phyloP scores from a whole-genome alignment of 2,888 invertebrate species.

The Cryptocheilus praepositus region DNA sequence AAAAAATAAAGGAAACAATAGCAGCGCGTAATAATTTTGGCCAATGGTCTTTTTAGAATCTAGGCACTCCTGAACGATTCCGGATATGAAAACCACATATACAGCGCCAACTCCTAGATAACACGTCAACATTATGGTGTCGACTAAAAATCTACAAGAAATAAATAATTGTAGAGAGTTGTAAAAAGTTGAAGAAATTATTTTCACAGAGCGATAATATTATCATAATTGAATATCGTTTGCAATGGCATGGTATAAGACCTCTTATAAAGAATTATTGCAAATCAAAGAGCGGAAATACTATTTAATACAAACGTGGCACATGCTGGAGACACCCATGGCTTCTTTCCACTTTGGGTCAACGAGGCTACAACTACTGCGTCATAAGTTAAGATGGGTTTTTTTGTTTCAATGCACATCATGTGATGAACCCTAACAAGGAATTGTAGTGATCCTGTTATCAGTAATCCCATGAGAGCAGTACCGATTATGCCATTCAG shows the following conservation, averaged over 20 bases:
- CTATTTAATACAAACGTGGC: background rate
- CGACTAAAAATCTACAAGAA: conserved; percentile 41
- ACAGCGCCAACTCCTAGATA: conserved; percentile 59
- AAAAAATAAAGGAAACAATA: conserved; percentile 55
- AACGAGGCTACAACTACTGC: conserved; percentile 41
- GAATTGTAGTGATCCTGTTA: conserved; percentile 53
- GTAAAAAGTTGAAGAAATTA: too few relatives aligned
- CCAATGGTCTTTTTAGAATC: conserved; percentile 41
- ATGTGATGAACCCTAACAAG: conserved; percentile 50
- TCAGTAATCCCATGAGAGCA: conserved; percentile 50
- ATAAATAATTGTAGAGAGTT: too few relatives aligned
- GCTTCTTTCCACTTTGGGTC: background rate
- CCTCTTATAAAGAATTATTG: background rate
- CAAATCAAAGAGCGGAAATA: too few relatives aligned
- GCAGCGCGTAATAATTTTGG: conserved; percentile 48
- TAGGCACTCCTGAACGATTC: conserved; percentile 50
- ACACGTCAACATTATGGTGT: conserved; percentile 48
- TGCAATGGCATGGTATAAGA: background rate
- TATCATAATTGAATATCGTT: too few relatives aligned
- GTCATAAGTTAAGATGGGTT: conserved; percentile 52
- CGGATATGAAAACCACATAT: conserved; percentile 57
- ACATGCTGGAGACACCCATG: background rate
- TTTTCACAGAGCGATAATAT: too few relatives aligned
- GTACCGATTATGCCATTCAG: conserved; percentile 54
- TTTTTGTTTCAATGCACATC: conserved; percentile 47